Evolutionary conservation across 2,797 vertebrate genomes (phyloP).

Genomic region (Bucorvus abyssinicus): DNA sequence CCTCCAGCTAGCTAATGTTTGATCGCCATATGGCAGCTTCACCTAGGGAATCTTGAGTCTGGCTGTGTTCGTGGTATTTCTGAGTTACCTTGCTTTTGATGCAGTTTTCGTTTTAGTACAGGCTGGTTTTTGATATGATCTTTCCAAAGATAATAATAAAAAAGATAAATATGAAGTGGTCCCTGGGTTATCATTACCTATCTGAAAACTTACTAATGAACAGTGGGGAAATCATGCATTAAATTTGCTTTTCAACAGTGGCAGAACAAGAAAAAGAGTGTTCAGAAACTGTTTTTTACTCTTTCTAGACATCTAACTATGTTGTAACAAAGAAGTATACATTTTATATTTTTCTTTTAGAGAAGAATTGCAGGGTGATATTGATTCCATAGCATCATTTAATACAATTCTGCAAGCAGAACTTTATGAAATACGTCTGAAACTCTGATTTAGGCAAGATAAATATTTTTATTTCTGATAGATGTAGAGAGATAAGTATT

Average conservation of each 20-base stretch:
- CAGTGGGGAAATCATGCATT: neutral
- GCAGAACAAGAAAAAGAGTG: neutral
- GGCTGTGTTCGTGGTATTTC: neutral
- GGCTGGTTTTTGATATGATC: neutral
- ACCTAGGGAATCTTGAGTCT: neutral
- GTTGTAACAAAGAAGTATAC: neutral
- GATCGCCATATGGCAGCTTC: neutral
- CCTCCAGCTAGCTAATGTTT: neutral
- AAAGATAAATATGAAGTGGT: neutral
- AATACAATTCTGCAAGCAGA: neutral
- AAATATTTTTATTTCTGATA: constrained; percentile 1
- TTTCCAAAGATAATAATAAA: neutral
- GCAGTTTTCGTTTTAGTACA: neutral
- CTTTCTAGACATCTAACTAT: neutral
- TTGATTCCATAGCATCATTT: neutral
- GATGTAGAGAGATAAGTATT: neutral
- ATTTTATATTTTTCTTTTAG: neutral
- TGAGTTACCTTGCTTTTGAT: neutral
- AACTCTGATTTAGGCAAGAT: neutral
- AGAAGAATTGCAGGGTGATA: neutral
- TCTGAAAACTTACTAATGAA: neutral
- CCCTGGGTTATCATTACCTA: neutral
- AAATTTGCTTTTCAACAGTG: neutral
- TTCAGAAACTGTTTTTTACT: neutral
- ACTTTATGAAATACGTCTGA: neutral